A percentile compares a stretch with the other conserved stretches of the same genome.
Conservation (phyloP, 2,797 vertebrate species). For the Furcifer pardalis region DNA sequence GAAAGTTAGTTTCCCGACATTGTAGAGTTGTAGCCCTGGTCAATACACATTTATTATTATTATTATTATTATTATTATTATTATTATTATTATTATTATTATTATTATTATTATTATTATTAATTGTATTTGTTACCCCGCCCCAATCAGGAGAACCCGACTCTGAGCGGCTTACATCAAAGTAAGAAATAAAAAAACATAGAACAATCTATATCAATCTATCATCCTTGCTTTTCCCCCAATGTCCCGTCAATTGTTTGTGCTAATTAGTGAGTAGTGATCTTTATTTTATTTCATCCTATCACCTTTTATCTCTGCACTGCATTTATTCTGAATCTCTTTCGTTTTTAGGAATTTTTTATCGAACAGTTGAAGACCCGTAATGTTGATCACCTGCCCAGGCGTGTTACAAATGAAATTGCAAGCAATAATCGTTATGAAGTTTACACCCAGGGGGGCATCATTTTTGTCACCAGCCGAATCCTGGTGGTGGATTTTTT, state of each 20-base stretch:
- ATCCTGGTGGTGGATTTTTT: conserved; percentile 98
- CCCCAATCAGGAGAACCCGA: no score
- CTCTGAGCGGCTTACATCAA: no score
- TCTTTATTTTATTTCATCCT: not conserved
- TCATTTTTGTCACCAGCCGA: conserved; percentile 94
- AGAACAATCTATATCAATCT: no score
- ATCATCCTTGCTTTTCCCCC: not conserved
- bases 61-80: no score
- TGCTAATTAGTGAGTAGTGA: no score
- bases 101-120: no score
- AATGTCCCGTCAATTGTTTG: not conserved
- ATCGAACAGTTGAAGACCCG: conserved; percentile 88
- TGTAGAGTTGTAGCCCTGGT: no score
- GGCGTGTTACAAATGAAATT: conserved; percentile 89
- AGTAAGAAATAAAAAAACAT: no score
- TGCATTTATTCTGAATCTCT: not conserved
- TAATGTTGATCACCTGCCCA: conserved; percentile 88
- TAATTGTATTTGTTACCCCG: no score
- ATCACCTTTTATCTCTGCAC: no score
- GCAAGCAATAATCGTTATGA: conserved; percentile 84
- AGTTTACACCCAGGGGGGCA: conserved; percentile 92
- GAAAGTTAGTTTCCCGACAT: not conserved
- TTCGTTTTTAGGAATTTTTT: conserved; percentile 87
- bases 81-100: no score
- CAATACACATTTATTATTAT: no score